Evolutionary conservation across 1,140 invertebrate species (phyloP).

Genomic region (Tetragnatha versicolor): DNA sequence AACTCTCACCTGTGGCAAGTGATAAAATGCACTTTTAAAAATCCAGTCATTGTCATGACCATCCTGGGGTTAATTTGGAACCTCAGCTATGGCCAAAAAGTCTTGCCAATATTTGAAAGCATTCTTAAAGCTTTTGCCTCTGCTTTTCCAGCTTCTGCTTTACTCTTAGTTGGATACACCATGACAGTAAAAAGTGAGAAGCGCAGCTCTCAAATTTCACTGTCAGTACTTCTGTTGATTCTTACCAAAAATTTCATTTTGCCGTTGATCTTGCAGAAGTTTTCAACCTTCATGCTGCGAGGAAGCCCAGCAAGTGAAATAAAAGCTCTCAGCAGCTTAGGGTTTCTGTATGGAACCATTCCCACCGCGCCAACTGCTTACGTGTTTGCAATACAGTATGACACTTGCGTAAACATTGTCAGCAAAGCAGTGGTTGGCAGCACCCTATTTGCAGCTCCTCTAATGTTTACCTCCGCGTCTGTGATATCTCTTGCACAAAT

Average conservation of each 20-base stretch:
- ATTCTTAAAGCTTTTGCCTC: constrained; percentile 80
- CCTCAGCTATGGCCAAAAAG: constrained; percentile 77
- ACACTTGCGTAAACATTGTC: constrained; percentile 84
- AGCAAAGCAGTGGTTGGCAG: constrained; percentile 91
- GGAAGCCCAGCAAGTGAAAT: constrained; percentile 76
- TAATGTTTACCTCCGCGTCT: constrained; percentile 95
- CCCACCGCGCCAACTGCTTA: constrained; percentile 94
- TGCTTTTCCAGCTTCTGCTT: constrained; percentile 87
- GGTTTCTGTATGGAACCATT: constrained; percentile 95
- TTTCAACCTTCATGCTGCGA: constrained; percentile 77
- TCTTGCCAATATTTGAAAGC: constrained; percentile 77
- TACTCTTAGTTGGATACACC: constrained; percentile 88
- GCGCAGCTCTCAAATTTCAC: constrained; percentile 76
- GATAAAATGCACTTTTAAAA: constrained; percentile 77
- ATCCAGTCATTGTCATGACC: constrained; percentile 94
- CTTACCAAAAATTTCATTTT: constrained; percentile 87
- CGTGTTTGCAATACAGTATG: constrained; percentile 89
- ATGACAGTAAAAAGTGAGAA: constrained; percentile 91
- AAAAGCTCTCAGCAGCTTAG: constrained; percentile 85
- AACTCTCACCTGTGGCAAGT: constrained; percentile 52
- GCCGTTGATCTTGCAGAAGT: constrained; percentile 86
- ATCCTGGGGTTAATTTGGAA: constrained; percentile 88
- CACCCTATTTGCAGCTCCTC: constrained; percentile 89
- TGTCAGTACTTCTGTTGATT: constrained; percentile 86
- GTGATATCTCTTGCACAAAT: constrained; percentile 75